phyloP scores from a whole-genome alignment of 2,113 vertebrate genomes.

The Ahaetulla prasina region DNA sequence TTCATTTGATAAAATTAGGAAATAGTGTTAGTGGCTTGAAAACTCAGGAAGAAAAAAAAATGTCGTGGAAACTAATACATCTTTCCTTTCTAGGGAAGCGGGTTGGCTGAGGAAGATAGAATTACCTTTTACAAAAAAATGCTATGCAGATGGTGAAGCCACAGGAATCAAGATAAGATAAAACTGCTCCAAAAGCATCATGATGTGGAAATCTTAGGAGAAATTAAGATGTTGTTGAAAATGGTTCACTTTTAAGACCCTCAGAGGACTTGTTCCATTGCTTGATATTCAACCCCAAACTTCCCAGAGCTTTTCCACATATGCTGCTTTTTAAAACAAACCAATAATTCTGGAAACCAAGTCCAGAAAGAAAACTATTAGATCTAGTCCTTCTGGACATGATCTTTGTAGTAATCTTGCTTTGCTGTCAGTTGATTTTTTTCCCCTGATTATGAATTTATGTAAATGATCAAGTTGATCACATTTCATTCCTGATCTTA shows the following conservation, averaged over 20 bases:
- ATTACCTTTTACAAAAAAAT: slow-evolving; percentile 55
- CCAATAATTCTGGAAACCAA: slow-evolving; percentile 7
- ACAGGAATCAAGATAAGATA: slow-evolving; percentile 46
- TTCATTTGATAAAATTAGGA: slow-evolving; percentile 48
- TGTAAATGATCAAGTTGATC: neutral
- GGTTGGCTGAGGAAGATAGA: slow-evolving; percentile 55
- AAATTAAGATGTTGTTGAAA: slow-evolving; percentile 48
- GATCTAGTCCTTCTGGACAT: neutral
- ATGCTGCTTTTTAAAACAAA: slow-evolving; percentile 22
- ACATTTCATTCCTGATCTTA: neutral
- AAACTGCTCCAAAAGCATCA: slow-evolving; percentile 45
- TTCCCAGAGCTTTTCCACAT: slow-evolving; percentile 41
- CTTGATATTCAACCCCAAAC: slow-evolving; percentile 44
- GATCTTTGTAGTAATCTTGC: neutral
- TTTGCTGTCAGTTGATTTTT: neutral
- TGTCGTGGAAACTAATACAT: slow-evolving; percentile 60
- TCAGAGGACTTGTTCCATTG: slow-evolving; percentile 35
- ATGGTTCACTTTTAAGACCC: slow-evolving; percentile 39
- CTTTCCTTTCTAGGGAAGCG: slow-evolving; percentile 52
- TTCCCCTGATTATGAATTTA: neutral
- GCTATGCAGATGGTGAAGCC: slow-evolving; percentile 44
- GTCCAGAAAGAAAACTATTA: rapidly evolving
- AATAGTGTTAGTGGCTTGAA: slow-evolving; percentile 36
- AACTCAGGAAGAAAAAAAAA: slow-evolving; percentile 55
- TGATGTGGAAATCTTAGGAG: slow-evolving; percentile 36